These are phyloP conservation scores for Porites rus DNA, from an alignment of 92 coral and sea anemone species.

Conservation along the genomic window DNA sequence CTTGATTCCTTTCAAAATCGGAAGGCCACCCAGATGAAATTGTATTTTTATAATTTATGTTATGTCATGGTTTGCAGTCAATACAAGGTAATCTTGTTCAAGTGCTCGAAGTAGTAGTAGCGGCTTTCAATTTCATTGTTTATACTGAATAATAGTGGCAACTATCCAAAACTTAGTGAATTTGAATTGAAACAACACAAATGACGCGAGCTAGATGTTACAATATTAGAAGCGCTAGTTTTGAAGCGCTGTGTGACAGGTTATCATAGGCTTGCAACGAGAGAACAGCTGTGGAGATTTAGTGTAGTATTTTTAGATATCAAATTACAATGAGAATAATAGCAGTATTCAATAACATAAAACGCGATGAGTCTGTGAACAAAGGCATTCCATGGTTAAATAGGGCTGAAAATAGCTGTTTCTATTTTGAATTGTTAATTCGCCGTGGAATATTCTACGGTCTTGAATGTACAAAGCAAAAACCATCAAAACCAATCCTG, in stretches of 20 bases:
- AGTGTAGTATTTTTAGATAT: slow-evolving; percentile 29
- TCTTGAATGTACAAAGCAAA: neutral
- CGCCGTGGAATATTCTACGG: neutral
- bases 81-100: slow-evolving; percentile 11
- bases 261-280: neutral
- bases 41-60: neutral
- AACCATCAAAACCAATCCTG: neutral
- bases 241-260: neutral
- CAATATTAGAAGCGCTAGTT: neutral
- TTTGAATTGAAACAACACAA: slow-evolving; percentile 24
- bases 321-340: slow-evolving; percentile 18
- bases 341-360: neutral
- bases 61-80: neutral
- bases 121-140: slow-evolving; percentile 40
- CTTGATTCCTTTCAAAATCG: neutral
- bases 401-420: neutral
- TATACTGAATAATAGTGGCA: slow-evolving; percentile 51
- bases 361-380: neutral
- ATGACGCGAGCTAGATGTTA: neutral
- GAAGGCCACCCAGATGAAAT: neutral
- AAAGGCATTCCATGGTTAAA: neutral
- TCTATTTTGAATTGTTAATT: neutral
- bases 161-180: slow-evolving; percentile 28
- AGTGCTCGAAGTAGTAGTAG: slow-evolving; percentile 9
- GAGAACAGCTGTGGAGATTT: neutral